phyloP scores from a whole-genome alignment of 2,113 vertebrate species.

The Vulpes vulpes region DNA sequence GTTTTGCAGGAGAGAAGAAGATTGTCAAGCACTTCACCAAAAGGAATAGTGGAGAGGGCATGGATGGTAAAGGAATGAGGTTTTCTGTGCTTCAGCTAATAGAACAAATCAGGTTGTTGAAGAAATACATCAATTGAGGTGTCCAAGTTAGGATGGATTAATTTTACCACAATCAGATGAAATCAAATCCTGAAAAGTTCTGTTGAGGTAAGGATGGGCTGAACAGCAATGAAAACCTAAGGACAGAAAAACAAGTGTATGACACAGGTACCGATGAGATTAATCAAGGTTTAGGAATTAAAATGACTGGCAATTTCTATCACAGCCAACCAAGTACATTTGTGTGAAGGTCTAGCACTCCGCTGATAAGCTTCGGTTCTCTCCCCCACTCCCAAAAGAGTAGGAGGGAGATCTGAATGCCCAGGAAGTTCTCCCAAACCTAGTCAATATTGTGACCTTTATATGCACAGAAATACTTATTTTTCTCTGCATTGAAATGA shows the following conservation, averaged over 20 bases:
- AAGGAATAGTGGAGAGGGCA: neutral
- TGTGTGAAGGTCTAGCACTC: neutral
- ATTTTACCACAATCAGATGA: neutral
- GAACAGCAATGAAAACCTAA: neutral
- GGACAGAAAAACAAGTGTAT: neutral
- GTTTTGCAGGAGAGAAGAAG: neutral
- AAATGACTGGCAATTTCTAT: neutral
- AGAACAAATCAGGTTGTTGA: neutral
- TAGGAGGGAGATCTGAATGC: neutral
- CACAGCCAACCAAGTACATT: neutral
- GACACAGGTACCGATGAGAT: neutral
- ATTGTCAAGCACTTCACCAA: neutral
- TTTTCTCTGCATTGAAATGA: conserved; percentile 16
- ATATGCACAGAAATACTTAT: conserved; percentile 14
- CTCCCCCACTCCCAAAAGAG: neutral
- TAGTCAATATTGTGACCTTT: neutral
- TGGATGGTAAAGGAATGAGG: neutral
- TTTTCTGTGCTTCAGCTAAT: neutral
- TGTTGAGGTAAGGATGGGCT: neutral
- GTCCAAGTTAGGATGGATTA: conserved; percentile 28
- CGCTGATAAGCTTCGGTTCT: neutral
- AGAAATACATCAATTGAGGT: neutral
- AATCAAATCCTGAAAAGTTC: conserved; percentile 32
- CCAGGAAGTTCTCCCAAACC: neutral
- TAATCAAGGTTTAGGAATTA: neutral